Base-by-base conservation (phyloP, 2,888 invertebrate genomes). In the Andrena haemorrhoa region DNA sequence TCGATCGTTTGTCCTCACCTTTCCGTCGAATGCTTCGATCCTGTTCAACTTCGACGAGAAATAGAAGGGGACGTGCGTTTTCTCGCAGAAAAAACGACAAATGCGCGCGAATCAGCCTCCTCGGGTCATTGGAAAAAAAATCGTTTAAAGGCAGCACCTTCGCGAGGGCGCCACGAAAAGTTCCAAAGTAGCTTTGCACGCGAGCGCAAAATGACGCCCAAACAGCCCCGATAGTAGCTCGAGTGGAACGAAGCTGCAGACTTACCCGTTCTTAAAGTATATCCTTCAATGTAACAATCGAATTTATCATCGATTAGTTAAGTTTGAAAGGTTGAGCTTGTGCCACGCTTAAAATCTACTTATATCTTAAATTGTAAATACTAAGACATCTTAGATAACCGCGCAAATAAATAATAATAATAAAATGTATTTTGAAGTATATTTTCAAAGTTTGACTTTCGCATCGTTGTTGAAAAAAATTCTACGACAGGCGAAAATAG, bases 1-100 rank as follows among this genome's bases (percentile, higher is more conserved):
- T 47, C 31, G 33, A 51, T 60, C 33, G 47, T 12, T 47, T 63
- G 31, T 69, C 64, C 79, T 79, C 79, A 77, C 79, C 78, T 77
- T 77, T 53, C 58, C 31, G n/a, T 75, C 64, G 49, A 20, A 47
- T 69, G 61, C 49, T 70, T 79, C 56, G 69, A 58, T 69, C 64
- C 68, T 58, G 66, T 63, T 63, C 61, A 16, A 63, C n/a, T 33
- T 66, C 29, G 29, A 70, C 41, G 41, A 41, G 41, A 35, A 53
- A 56, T 35, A 7, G 20, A 63, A 41, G 41, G 41, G 41, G 12
- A 16, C 16, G 41, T 16, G 41, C 41, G 41, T 41, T 41, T 5
- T 41, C 41, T 41, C 41, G 41, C 4, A 41, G 16, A 16, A 5
- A 41, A 41, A 41, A 12, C 41, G 41, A 41, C 41, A 41, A 41